A percentile compares a stretch with the other conserved stretches of the same genome.
Evolutionary conservation across 53 echinoderm and acorn worm genomes (phyloP).

Genomic region (Hippasteria phrygiana): DNA sequence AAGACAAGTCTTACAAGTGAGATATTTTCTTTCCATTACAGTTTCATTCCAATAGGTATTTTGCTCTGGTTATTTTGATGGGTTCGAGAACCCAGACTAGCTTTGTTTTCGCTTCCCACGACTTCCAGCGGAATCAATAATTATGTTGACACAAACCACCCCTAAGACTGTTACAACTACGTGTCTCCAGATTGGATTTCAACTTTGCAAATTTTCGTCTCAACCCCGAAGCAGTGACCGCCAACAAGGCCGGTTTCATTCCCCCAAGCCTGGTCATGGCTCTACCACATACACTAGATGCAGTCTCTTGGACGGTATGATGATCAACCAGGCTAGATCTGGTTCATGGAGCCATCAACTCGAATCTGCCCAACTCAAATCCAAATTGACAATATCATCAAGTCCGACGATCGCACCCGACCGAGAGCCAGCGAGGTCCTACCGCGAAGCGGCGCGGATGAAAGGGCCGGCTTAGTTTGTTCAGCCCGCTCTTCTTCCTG

Average conservation of each 20-base stretch:
- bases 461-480: constrained; percentile 55
- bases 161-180: constrained; percentile 53
- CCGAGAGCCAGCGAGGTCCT: constrained; percentile 34
- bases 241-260: constrained; percentile 41
- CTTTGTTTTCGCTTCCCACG: constrained; percentile 51
- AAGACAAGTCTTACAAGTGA: too few relatives aligned
- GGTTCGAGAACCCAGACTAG: too few relatives aligned
- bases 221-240: constrained; percentile 35
- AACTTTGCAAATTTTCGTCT: constrained; percentile 18
- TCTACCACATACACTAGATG: not conserved
- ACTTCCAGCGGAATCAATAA: constrained; percentile 47
- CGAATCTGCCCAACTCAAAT: constrained; percentile 35
- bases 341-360: constrained; percentile 50
- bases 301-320: not conserved
- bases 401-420: constrained; percentile 31
- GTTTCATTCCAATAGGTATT: too few relatives aligned
- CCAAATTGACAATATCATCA: constrained; percentile 58
- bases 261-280: constrained; percentile 13
- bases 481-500: constrained; percentile 50
- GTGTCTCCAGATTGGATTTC: constrained; percentile 64
- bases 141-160: constrained; percentile 65
- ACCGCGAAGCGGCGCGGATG: constrained; percentile 62
- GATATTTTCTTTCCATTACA: too few relatives aligned
- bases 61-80: too few relatives aligned
- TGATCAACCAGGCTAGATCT: constrained; percentile 19